Evolutionary conservation across 2,113 vertebrate genomes (phyloP).

Genomic region (Centropus bengalensis): DNA sequence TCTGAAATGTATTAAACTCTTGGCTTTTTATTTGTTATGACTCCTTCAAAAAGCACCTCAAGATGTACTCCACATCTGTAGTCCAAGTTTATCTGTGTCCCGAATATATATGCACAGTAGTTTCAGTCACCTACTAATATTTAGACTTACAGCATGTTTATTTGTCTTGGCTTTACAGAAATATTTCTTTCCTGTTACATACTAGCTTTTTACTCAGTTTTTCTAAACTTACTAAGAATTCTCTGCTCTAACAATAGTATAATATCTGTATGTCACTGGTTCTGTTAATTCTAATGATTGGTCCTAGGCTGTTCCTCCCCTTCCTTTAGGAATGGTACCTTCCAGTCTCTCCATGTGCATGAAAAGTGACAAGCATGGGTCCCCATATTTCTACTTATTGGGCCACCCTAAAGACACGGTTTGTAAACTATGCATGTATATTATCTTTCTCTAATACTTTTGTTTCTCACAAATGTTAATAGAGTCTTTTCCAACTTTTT

Average conservation of each 20-base stretch:
- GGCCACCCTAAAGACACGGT: conserved; percentile 99
- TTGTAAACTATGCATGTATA: conserved; percentile 95
- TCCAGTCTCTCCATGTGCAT: conserved; percentile 99
- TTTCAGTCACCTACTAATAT: conserved; percentile 76
- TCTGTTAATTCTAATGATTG: conserved; percentile 99
- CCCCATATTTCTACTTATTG: conserved; percentile 99
- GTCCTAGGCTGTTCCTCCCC: conserved; percentile 99
- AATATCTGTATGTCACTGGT: conserved; percentile 87
- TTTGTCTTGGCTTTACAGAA: conserved; percentile 69
- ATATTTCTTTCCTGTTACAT: conserved; percentile 72
- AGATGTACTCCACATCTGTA: conserved; percentile 64
- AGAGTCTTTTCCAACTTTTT: conserved; percentile 49
- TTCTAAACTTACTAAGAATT: conserved; percentile 83
- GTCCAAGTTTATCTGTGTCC: conserved; percentile 35
- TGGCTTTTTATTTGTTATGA: neutral
- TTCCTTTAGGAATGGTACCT: conserved; percentile 99
- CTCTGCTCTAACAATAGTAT: conserved; percentile 84
- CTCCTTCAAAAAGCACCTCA: conserved; percentile 71
- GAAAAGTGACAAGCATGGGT: conserved; percentile 99
- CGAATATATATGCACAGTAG: conserved; percentile 34
- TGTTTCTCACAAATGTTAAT: conserved; percentile 72
- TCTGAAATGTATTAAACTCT: conserved; percentile 15
- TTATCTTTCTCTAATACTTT: conserved; percentile 83
- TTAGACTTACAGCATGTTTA: conserved; percentile 77
- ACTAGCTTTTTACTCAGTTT: conserved; percentile 68